Base-by-base conservation (phyloP, 2,113 vertebrate genomes). In the Tiliqua scincoides region DNA sequence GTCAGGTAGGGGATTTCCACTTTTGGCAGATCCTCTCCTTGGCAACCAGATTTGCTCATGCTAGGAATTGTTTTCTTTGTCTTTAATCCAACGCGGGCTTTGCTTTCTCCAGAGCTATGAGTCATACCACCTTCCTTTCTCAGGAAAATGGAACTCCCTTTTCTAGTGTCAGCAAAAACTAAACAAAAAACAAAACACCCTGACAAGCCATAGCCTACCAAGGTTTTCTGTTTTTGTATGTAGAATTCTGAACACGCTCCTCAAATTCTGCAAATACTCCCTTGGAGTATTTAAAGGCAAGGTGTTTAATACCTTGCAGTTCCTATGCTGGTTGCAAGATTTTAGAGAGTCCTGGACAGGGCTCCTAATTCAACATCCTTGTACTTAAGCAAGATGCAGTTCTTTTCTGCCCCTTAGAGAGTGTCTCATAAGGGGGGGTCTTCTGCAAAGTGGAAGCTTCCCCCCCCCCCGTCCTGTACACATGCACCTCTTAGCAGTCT, bases 221-320 rank as follows among this genome's bases (percentile, higher is more conserved):
- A 62, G 67, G 27, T 37, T 89, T 89, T 82, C 18, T 21, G 70
- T 77, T 88, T 93, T 87, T 79, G 83, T 68, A 79, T 79, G 85
- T 52, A 85, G 92, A 90, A 81, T 89, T 94, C 74, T 92, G 85
- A 87, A 89, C 82, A 82, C 92, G 93, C 52, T 67, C 87, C 57
- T 85, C 86, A 91, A 95, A 95, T 95, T 91, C 88, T 88, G 65
- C 93, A 95, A 94, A 94, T 88, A 89, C 92, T 95, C 96, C 94
- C 93, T 59, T 85, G 85, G 27, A 23, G 91, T 85, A 74, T 96
- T 96, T 95, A 94, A 91, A 92, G 85, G 82, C 87, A 83, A 62
- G 81, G 63, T 73, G 83, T 90, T 95, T 96, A 94, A 95, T 92
- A 92, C 90, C 86, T 89, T 57, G 1, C 93, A 94, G 91, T 90